Evolutionary conservation across 64 coral and sea anemone genomes (phyloP).

Genomic region (Dendrophyllia cribrosa): DNA sequence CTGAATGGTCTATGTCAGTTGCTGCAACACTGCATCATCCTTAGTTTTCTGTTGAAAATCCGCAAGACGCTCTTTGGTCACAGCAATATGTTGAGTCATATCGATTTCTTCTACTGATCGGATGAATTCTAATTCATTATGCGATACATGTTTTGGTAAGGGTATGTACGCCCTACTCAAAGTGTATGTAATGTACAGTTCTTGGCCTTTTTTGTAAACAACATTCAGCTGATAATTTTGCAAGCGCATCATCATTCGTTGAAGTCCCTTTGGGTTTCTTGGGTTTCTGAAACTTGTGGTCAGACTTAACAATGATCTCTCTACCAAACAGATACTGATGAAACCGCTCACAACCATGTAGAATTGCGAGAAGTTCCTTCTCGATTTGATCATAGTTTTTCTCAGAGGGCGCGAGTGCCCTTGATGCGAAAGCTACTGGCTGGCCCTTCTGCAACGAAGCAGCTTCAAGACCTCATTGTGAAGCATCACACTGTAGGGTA

Average conservation of each 20-base stretch:
- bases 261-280: slow-evolving; percentile 10
- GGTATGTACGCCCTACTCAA: too few species aligned
- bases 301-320: slow-evolving; percentile 5
- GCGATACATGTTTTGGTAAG: too few species aligned
- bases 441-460: too few species aligned
- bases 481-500: slow-evolving; percentile 47
- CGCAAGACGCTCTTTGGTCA: slow-evolving; percentile 21
- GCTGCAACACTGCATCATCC: background rate
- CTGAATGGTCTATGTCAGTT: slow-evolving; percentile 13
- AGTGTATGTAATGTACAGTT: too few species aligned
- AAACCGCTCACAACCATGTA: slow-evolving; percentile 28
- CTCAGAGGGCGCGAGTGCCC: background rate
- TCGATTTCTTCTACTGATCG: slow-evolving; percentile 12
- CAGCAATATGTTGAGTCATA: slow-evolving; percentile 10
- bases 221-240: too few species aligned
- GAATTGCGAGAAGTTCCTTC: slow-evolving; percentile 47
- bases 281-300: slow-evolving; percentile 20
- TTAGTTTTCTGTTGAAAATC: slow-evolving; percentile 4
- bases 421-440: background rate
- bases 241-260: background rate
- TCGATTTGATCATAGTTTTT: slow-evolving; percentile 21
- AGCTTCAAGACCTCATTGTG: background rate
- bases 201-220: too few species aligned
- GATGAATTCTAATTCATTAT: background rate
- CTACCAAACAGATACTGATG: slow-evolving; percentile 43